Percentiles rank a stretch among this genome's conserved stretches.
These are phyloP conservation scores for Blennius ocellaris DNA, from an alignment of 2,113 vertebrate species.

Conservation along the genomic window DNA sequence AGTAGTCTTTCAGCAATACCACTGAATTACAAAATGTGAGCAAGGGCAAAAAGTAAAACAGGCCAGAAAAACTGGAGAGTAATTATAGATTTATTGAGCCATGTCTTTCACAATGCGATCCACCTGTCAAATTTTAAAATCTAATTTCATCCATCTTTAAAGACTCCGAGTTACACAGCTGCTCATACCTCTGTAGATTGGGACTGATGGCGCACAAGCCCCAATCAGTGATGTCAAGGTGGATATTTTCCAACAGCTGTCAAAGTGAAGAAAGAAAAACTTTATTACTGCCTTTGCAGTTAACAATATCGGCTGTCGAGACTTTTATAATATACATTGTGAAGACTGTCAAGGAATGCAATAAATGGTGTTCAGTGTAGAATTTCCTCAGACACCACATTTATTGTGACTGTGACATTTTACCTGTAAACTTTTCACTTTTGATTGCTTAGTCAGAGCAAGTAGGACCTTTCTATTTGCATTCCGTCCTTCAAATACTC, in stretches of 20 bases:
- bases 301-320: not conserved
- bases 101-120: not conserved
- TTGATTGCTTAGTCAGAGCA: too few species aligned
- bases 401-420: too few species aligned
- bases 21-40: too few species aligned
- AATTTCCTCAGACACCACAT: too few species aligned
- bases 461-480: too few species aligned
- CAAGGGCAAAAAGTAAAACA: not conserved
- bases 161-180: conserved; percentile 18
- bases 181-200: not conserved
- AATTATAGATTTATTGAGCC: not conserved
- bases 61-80: not conserved
- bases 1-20: not conserved
- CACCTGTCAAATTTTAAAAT: not conserved
- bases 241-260: conserved; percentile 7
- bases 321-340: too few species aligned
- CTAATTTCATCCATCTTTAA: not conserved
- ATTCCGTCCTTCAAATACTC: too few species aligned
- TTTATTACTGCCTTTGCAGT: too few species aligned
- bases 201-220: conserved; percentile 6
- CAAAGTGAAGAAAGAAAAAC: conserved; percentile 6
- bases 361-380: too few species aligned
- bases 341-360: too few species aligned
- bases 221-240: conserved; percentile 12
- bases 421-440: too few species aligned